Evolutionary conservation across 1,140 invertebrate species (phyloP).

Genomic region (Solen grandis): DNA sequence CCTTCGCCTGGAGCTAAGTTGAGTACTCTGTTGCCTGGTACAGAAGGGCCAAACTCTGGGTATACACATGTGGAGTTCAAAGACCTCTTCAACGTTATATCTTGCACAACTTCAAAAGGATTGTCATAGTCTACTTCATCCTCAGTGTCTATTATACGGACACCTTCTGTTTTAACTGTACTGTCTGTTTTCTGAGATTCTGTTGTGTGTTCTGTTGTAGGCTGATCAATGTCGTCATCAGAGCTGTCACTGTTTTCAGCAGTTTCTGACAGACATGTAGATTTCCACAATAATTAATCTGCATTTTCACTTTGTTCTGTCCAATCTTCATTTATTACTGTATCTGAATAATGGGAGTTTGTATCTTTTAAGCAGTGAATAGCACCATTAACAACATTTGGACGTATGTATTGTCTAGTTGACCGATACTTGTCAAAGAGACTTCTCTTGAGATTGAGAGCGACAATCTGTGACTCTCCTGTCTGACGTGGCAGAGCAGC

Average conservation of each 20-base stretch:
- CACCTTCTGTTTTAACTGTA: too few species aligned
- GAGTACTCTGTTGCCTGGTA: slow-evolving; percentile 2
- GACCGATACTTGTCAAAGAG: too few species aligned
- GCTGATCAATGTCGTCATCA: neutral
- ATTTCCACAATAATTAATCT: neutral
- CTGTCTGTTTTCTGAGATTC: neutral
- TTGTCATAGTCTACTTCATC: slow-evolving; percentile 3
- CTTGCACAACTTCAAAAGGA: neutral
- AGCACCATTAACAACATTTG: slow-evolving; percentile 1
- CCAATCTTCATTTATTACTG: neutral
- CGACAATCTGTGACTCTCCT: neutral
- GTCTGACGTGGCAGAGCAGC: slow-evolving; percentile 1
- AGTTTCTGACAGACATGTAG: neutral
- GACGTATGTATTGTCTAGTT: neutral
- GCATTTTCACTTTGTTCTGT: neutral
- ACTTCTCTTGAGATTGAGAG: neutral
- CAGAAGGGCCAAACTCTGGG: slow-evolving; percentile 5
- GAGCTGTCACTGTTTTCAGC: neutral
- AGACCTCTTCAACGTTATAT: neutral
- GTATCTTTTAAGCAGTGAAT: neutral
- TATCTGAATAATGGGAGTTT: too few species aligned
- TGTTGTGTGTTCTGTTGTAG: neutral
- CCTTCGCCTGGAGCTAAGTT: slow-evolving; percentile 9
- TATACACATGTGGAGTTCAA: slow-evolving; percentile 1
- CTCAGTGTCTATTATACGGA: neutral